Evolutionary conservation across 2,888 invertebrate species (phyloP), one percentile per base, ranked within the genome.

Genomic region (Halocaridina rubra): DNA sequence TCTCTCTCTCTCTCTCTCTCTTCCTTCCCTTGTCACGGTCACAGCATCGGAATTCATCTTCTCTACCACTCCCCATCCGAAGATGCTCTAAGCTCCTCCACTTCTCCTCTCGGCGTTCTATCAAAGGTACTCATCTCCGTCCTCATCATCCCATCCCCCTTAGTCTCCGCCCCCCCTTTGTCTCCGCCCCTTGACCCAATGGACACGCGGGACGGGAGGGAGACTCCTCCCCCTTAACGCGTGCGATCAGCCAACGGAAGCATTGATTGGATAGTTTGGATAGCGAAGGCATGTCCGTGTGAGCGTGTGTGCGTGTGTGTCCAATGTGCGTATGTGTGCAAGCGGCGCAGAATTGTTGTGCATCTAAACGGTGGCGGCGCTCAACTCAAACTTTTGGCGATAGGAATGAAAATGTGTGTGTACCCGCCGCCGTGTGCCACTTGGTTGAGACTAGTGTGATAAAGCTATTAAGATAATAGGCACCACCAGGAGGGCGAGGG

Each of bases 391-490:
- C 86, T 82, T n/a, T 82, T 86, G 79, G 86, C 82, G 88, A 88
- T 64, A 86, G 86, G 81, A 88, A 86, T 82, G 80, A 82, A 85
- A 85, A 85, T 87, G 87, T 87, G 80, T 85, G 87, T 82, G 85
- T 81, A 78, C 80, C 67, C 32, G 87, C 75, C 76, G 76, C 67
- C 85, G 82, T 53, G 81, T 76, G 71, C 77, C 82, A 85, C 82
- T 79, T 85, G 81, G 85, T 82, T n/a, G n/a, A 80, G 82, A 85
- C 85, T 82, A 82, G 87, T 87, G 85, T 79, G 85, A 87, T 87
- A 87, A 87, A 87, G 85, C 87, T 85, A 87, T 87, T 87, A 87
- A 85, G 82, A 87, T 87, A 85, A 80, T 87, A 85, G 75, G 81
- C 71, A 67, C 57, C n/a, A n/a, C n/a, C n/a, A n/a, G n/a, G n/a